Conservation (phyloP, 2,888 invertebrate species). For the Phaonia tiefii region DNA sequence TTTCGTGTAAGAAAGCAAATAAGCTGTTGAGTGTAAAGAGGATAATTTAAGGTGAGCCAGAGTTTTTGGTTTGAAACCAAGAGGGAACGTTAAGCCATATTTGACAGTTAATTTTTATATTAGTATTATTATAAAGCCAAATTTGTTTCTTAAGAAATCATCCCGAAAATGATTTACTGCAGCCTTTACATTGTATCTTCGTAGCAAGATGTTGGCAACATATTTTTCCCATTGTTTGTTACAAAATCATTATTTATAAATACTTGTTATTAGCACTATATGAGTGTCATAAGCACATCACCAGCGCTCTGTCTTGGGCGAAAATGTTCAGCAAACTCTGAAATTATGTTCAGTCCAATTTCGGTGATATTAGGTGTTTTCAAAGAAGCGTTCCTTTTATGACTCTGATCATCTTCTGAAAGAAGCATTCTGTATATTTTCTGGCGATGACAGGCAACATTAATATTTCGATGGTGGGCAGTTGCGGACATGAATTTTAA, state of each 20-base stretch:
- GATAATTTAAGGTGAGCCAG: background rate
- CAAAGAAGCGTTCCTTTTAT: slow-evolving; percentile 18
- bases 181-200: too few relatives aligned
- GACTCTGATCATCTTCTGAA: slow-evolving; percentile 4
- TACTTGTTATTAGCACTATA: slow-evolving; percentile 65
- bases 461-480: slow-evolving; percentile 56
- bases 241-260: slow-evolving; percentile 58
- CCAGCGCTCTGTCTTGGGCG: slow-evolving; percentile 41
- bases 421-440: slow-evolving; percentile 37
- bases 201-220: background rate
- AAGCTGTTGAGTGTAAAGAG: background rate
- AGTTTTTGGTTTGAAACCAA: slow-evolving; percentile 6
- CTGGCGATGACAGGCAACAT: slow-evolving; percentile 52
- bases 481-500: slow-evolving; percentile 20
- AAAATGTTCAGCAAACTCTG: slow-evolving; percentile 44
- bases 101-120: too few relatives aligned
- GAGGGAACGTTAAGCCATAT: too few relatives aligned
- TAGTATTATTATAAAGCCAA: too few relatives aligned
- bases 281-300: slow-evolving; percentile 67
- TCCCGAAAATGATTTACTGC: too few relatives aligned
- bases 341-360: slow-evolving; percentile 41
- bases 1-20: background rate
- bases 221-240: background rate
- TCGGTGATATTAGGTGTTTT: slow-evolving; percentile 48
- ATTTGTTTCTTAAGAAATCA: too few relatives aligned